phyloP scores from a whole-genome alignment of 2,797 vertebrate species.

The Melanotaenia trifasciata region DNA sequence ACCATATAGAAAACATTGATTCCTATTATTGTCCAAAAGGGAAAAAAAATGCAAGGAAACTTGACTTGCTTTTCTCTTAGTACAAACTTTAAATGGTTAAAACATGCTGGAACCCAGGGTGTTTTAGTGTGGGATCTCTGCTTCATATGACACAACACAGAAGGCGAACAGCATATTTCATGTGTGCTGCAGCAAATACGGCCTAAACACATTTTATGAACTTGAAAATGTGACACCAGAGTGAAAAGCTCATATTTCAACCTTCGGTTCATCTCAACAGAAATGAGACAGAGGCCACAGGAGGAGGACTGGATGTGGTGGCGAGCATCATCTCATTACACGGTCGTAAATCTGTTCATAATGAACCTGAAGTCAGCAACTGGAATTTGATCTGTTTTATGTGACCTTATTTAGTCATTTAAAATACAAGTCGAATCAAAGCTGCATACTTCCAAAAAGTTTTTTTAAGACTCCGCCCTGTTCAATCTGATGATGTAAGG shows the following conservation, averaged over 20 bases:
- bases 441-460: not conserved
- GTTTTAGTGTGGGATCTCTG: too few species aligned
- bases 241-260: slow-evolving; percentile 50
- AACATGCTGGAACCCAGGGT: not conserved
- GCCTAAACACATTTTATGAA: slow-evolving; percentile 31
- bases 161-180: not conserved
- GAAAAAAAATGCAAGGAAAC: too few species aligned
- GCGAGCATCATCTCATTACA: slow-evolving; percentile 40
- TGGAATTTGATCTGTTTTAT: not conserved
- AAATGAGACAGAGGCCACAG: slow-evolving; percentile 9
- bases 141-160: too few species aligned
- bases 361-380: slow-evolving; percentile 10
- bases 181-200: slow-evolving; percentile 12
- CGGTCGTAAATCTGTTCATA: slow-evolving; percentile 34
- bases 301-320: not conserved
- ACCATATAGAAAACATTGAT: too few species aligned
- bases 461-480: not conserved
- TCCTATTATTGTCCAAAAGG: too few species aligned
- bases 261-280: slow-evolving; percentile 30
- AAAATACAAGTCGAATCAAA: not conserved
- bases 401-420: not conserved
- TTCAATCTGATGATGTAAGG: not conserved
- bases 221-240: slow-evolving; percentile 53
- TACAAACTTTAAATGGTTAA: not conserved
- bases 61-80: too few species aligned